Evolutionary conservation across 2,888 invertebrate genomes (phyloP), one percentile per base, ranked within the genome.

Genomic region (Tridacna crocea): DNA sequence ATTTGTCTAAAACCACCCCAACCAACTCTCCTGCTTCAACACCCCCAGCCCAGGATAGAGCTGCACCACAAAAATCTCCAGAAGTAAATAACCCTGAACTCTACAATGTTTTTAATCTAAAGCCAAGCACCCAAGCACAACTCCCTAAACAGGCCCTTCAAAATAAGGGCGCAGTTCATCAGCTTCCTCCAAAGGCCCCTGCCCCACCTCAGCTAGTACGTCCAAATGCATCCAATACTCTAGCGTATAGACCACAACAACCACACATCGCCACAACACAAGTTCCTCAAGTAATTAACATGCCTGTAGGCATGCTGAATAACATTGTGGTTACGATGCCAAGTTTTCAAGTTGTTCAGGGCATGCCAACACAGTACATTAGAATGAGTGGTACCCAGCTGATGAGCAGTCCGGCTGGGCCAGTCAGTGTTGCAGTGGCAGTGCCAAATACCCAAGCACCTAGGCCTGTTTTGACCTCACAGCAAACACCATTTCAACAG

Each of bases 51-150:
- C 73, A 47, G 4, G 65, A 74, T 17, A 75, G 22, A 70, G 68
- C 68, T 24, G 17, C 76, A 10, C 26, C 27, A 26, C 36, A 46
- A 22, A 75, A 58, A 46, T 48, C 70, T 0, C 84, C 83, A 65
- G 89, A 88, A 24, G 87, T 87, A 26, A 76, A 87, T 0, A 87
- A 89, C 66, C 90, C 90, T 19, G 91, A 92, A 68, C 88, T 91
- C 19, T 92, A 90, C 78, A 90, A 91, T 68, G 91, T 92, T 47
- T 92, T 92, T 73, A 92, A 92, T 66, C 78, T 92, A 46, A 87
- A 89, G 77, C 92, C 92, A 72, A 78, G 76, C 26, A 58, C 81
- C 36, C 78, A 75, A 47, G 75, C 82, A n/a, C 80, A 79, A 60
- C 47, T 70, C 60, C 73, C 15, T 80, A 75, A 75, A 60, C 55